A percentile compares a stretch with the other conserved stretches of the same genome.
Conservation (phyloP, 2,888 invertebrate species). For the Charanyca ferruginea region DNA sequence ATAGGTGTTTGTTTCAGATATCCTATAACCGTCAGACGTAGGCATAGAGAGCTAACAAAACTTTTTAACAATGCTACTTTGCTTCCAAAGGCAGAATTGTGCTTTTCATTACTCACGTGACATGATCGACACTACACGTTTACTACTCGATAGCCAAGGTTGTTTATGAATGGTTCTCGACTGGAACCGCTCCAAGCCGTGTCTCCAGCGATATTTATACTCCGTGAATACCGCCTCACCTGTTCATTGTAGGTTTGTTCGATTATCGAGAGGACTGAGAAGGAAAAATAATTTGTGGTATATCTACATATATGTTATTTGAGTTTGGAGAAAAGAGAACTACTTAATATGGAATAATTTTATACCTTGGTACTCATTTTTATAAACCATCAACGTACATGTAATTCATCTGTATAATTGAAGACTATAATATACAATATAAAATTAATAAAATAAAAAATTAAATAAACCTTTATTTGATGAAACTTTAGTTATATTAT, state of each 20-base stretch:
- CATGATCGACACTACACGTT: constrained; percentile 12
- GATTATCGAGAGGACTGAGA: neutral
- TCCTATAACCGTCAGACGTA: too few relatives aligned
- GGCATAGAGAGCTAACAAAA: too few relatives aligned
- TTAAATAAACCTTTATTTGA: too few relatives aligned
- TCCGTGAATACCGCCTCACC: constrained; percentile 29
- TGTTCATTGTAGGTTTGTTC: constrained; percentile 25
- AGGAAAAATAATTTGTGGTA: neutral
- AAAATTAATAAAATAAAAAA: too few relatives aligned
- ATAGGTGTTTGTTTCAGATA: too few relatives aligned
- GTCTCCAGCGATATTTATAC: constrained; percentile 57
- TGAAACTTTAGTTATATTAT: too few relatives aligned
- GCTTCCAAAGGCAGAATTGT: neutral
- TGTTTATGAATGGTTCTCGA: constrained; percentile 61
- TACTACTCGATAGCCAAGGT: constrained; percentile 55
- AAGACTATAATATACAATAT: too few relatives aligned
- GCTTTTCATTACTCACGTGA: constrained; percentile 1
- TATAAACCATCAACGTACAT: too few relatives aligned
- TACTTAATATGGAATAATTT: too few relatives aligned
- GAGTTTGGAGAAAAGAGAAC: neutral
- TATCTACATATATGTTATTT: neutral
- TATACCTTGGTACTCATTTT: too few relatives aligned
- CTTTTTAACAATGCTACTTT: neutral
- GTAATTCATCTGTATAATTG: too few relatives aligned
- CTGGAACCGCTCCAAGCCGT: constrained; percentile 61